These are phyloP conservation scores for Ceyx cyanopectus DNA, from an alignment of 2,113 vertebrate species.

Conservation along the genomic window DNA sequence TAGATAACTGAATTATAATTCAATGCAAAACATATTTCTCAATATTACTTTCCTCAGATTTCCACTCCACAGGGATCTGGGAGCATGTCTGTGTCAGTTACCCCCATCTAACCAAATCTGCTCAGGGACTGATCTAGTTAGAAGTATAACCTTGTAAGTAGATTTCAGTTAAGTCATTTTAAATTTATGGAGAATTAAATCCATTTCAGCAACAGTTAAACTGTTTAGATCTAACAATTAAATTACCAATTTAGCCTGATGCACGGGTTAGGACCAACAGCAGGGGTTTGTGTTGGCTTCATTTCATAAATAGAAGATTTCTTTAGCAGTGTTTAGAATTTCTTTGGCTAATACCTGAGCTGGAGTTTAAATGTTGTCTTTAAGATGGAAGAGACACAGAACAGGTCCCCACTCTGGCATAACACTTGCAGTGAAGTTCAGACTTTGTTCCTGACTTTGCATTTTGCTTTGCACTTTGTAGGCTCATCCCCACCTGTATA, in stretches of 20 bases:
- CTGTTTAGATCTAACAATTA: background rate
- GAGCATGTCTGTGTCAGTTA: background rate
- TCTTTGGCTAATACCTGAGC: background rate
- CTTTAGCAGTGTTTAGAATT: background rate
- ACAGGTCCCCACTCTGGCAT: background rate
- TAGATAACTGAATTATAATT: background rate
- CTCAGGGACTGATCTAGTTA: background rate
- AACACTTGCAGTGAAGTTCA: background rate
- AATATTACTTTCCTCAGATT: background rate
- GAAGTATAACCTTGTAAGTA: background rate
- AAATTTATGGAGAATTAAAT: background rate
- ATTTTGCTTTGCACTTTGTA: background rate
- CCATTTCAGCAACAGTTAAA: background rate
- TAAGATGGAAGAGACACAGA: background rate
- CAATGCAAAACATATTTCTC: background rate
- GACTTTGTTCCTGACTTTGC: background rate
- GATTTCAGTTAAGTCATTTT: background rate
- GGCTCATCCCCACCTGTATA: background rate
- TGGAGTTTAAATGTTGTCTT: background rate
- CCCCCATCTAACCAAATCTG: background rate
- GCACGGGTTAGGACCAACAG: rapidly evolving
- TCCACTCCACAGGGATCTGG: background rate
- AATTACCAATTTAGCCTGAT: background rate
- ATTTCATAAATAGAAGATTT: background rate
- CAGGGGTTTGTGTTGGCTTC: background rate